phyloP scores from a whole-genome alignment of 2,797 vertebrate genomes.

The Luscinia luscinia region DNA sequence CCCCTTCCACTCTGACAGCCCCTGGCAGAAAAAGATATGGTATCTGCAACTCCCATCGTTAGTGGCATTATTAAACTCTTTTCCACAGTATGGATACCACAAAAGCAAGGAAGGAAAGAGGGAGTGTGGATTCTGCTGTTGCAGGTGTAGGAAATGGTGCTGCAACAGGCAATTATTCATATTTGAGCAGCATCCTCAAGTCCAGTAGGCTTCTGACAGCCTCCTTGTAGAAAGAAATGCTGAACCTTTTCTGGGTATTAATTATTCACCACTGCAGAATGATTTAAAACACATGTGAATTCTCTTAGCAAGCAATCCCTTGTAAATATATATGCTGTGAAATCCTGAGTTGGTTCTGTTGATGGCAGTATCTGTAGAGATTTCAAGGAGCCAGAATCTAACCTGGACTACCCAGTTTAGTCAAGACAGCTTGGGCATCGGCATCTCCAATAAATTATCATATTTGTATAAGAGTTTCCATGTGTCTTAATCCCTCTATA shows the following conservation, averaged over 20 bases:
- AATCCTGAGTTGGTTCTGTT: not conserved
- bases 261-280: slow-evolving; percentile 2
- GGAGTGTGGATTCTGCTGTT: not conserved
- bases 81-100: not conserved
- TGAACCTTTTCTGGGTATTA: not conserved
- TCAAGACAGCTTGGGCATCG: not conserved
- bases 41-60: not conserved
- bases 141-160: not conserved
- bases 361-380: not conserved
- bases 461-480: not conserved
- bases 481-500: not conserved
- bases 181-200: not conserved
- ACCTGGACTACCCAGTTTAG: not conserved
- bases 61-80: not conserved
- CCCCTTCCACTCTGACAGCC: not conserved
- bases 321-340: not conserved
- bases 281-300: not conserved
- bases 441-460: not conserved
- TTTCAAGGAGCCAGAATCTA: not conserved
- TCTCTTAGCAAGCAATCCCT: not conserved
- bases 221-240: not conserved
- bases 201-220: not conserved
- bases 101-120: not conserved
- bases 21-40: not conserved
- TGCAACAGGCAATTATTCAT: not conserved